Base-by-base conservation (phyloP, 2,113 vertebrate genomes). In the Myocastor coypus region DNA sequence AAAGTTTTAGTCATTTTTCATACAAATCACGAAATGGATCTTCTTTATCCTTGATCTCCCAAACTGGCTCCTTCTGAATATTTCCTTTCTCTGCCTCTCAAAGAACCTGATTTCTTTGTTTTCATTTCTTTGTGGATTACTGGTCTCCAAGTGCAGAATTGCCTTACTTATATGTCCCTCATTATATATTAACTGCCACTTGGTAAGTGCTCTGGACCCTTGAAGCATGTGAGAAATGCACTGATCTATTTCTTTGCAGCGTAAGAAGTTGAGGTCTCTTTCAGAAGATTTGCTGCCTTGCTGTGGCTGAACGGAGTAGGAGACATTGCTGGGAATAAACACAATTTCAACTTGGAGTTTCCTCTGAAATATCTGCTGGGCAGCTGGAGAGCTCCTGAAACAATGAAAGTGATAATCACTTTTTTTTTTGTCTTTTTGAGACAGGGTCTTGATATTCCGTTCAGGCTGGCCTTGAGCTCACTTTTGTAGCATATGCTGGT, bases 271-370 rank as follows among this genome's bases (percentile, higher is more conserved):
- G 81, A 93, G 26, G 71, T 64, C 20, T 95, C 32, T 86, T 95
- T 24, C 24, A 85, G 61, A 73, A 78, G 12, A 83, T 37, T 66
- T 84, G 46, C 19, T 46, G 55, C 26, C 28, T 37, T 93, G 17
- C 57, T 85, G 34, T 75, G 20, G n/a, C 22, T 68, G 73, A 87
- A 63, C 20, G 52, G 37, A 92, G 94, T 7, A 46, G 61, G 19
- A 89, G 88, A 52, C 40, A n/a, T 90, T 78, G 30, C 87, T 66
- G 75, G 68, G 96, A 95, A 95, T 91, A 52, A 83, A 88, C 71
- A 68, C 71, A 61, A 32, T 89, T 59, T 91, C 52, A 85, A 26
- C 19, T 84, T 85, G 73, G 66, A 4, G 1, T 92, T 93, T 84
- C 37, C 42, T 87, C 28, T 87, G 12, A 93, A 96, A 94, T 82